Percentiles rank a stretch among this genome's conserved stretches.
Conservation (phyloP, 1,140 invertebrate genomes). For the Drosophila lowei region DNA sequence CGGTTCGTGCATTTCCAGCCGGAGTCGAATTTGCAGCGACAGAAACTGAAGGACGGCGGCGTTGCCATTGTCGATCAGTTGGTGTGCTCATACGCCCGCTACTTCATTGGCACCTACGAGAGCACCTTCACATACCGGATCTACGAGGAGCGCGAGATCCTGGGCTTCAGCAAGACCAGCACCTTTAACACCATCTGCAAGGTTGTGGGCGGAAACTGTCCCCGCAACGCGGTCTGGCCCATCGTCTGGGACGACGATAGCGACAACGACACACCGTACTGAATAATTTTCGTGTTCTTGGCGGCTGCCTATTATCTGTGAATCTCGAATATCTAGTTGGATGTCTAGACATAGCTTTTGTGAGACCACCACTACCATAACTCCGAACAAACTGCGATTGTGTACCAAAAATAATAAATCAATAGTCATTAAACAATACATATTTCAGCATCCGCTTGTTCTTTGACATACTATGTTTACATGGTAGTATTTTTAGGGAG, state of each 20-base stretch:
- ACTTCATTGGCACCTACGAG: slow-evolving; percentile 95
- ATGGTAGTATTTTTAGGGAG: too few relatives aligned
- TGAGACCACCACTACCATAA: slow-evolving; percentile 10
- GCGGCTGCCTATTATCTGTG: neutral
- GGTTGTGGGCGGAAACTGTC: slow-evolving; percentile 82
- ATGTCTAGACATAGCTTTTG: neutral
- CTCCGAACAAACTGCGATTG: slow-evolving; percentile 44
- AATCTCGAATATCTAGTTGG: slow-evolving; percentile 30
- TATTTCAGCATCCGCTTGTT: too few relatives aligned
- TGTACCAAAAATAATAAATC: slow-evolving; percentile 32
- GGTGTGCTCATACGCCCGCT: slow-evolving; percentile 93
- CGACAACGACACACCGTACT: slow-evolving; percentile 39
- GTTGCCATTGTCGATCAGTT: slow-evolving; percentile 98
- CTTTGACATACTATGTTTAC: too few relatives aligned
- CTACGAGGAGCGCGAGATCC: slow-evolving; percentile 97
- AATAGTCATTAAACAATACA: neutral
- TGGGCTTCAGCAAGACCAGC: slow-evolving; percentile 90
- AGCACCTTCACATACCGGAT: slow-evolving; percentile 98
- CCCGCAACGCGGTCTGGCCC: slow-evolving; percentile 84
- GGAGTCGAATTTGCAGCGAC: slow-evolving; percentile 69
- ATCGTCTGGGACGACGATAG: slow-evolving; percentile 82
- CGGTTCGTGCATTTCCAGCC: slow-evolving; percentile 70
- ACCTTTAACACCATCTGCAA: slow-evolving; percentile 96
- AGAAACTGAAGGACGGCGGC: slow-evolving; percentile 91
- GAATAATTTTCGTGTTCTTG: slow-evolving; percentile 15